phyloP scores from a whole-genome alignment of 2,797 vertebrate species.

The Siniperca undulata region DNA sequence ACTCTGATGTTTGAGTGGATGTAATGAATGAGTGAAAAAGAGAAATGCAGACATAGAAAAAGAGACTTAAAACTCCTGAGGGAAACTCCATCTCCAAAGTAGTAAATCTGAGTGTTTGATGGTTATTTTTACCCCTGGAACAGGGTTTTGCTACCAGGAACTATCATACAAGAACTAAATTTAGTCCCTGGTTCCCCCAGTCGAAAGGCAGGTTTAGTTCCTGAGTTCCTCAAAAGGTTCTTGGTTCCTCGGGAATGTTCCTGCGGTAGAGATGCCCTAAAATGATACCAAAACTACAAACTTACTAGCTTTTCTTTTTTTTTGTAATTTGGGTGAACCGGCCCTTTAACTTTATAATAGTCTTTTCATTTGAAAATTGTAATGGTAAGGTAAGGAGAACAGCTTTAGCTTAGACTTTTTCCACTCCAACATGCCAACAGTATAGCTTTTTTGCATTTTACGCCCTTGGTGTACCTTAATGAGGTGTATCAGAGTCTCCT shows the following conservation, averaged over 20 bases:
- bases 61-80: too few species aligned
- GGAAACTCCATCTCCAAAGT: too few species aligned
- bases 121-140: too few species aligned
- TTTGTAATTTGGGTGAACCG: background rate
- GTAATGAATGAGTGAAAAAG: background rate
- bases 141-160: background rate
- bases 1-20: background rate
- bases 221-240: background rate
- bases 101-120: too few species aligned
- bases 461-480: constrained; percentile 83
- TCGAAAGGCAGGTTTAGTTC: background rate
- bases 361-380: background rate
- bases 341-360: background rate
- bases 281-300: background rate
- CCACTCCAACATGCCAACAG: background rate
- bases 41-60: background rate
- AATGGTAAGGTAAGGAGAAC: background rate
- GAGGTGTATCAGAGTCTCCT: constrained; percentile 93
- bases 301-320: background rate
- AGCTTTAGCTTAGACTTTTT: background rate
- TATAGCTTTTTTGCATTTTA: background rate
- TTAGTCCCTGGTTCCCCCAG: background rate
- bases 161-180: background rate
- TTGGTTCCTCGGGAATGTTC: background rate
- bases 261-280: too few species aligned